Base-by-base conservation (phyloP, 2,113 vertebrate species). In the Pangasianodon hypophthalmus region DNA sequence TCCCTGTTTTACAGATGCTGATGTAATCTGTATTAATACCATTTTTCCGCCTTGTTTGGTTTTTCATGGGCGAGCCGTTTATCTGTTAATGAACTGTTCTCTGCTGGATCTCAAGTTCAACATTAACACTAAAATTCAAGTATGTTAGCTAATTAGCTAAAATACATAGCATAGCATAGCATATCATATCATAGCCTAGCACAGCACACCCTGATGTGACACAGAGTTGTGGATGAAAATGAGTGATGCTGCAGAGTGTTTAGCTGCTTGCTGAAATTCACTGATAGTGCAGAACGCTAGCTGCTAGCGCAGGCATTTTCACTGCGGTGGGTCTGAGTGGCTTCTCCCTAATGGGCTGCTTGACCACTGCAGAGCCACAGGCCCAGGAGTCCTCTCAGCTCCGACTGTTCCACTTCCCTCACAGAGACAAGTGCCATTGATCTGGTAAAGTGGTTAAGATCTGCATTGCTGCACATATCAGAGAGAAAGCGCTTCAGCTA, bases 241-340 rank as follows among this genome's bases (percentile, higher is more conserved):
- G 50, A 62, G 64, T 75, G 84, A 85, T 90, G 80, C 88, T 88
- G 86, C 83, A 90, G 88, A 81, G 62, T 90, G 90, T 73, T 80
- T 86, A 84, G 80, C 77, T 64, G 87, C 85, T 84, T 32, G 77
- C 84, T 84, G 80, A 90, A 89, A 87, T 87, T 80, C 87, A 88
- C 91, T 90, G 89, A 92, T 79, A 86, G 90, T 87, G 89, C 91
- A 88, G 87, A 92, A 90, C 41, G 87, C 91, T 92, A 69, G 91
- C 75, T 92, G 91, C 87, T 87, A 92, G 89, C 80, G 62, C 89
- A 90, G 89, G 84, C 87, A 44, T 85, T 92, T 92, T 90, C 58
- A 87, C 89, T 89, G 87, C 26, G 89, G 85, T 87, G 80, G 64
- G 73, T 82, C 89, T 84, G 84, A 84, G 69, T 85, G 89, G 79